Percentiles rank a stretch among this genome's conserved stretches.
These are phyloP conservation scores for Engystomops pustulosus DNA, from an alignment of 2,113 vertebrate species.

Conservation along the genomic window DNA sequence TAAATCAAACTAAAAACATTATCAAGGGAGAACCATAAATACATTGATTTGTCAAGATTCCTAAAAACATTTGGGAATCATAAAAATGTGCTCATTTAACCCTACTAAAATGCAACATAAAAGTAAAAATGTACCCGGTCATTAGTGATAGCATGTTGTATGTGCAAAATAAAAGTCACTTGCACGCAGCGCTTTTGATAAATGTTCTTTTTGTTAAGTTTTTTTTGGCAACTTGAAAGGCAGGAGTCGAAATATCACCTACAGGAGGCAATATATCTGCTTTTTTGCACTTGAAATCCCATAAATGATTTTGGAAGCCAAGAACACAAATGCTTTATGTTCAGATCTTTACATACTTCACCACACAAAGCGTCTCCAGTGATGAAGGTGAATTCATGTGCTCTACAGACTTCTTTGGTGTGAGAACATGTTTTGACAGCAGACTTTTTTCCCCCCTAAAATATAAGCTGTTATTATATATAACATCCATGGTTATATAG, in stretches of 20 bases:
- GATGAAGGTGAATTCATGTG: conserved; percentile 16
- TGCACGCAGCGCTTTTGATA: conserved; percentile 28
- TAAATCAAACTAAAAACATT: conserved; percentile 28
- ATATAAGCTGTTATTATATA: conserved; percentile 29
- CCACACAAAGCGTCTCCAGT: conserved; percentile 39
- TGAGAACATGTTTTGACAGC: conserved; percentile 22
- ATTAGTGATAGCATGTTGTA: conserved; percentile 8
- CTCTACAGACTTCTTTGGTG: conserved; percentile 16
- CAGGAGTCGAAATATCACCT: conserved; percentile 39
- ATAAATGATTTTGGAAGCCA: conserved; percentile 55
- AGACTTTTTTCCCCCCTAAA: neutral
- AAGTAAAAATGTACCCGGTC: conserved; percentile 40
- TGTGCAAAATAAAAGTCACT: conserved; percentile 24
- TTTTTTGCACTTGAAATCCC: conserved; percentile 35
- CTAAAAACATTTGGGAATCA: conserved; percentile 43
- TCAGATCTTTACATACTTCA: conserved; percentile 29
- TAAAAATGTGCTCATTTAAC: conserved; percentile 28
- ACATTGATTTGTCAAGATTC: conserved; percentile 47
- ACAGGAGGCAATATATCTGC: conserved; percentile 29
- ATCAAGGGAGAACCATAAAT: conserved; percentile 35
- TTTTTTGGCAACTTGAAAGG: conserved; percentile 39
- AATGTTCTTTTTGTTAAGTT: conserved; percentile 40
- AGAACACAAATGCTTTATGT: conserved; percentile 49
- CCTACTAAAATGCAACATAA: conserved; percentile 22
- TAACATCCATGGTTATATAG: neutral